Evolutionary conservation across 1,140 invertebrate species (phyloP), one percentile per base, ranked within the genome.

Genomic region (Berghia stephanieae): DNA sequence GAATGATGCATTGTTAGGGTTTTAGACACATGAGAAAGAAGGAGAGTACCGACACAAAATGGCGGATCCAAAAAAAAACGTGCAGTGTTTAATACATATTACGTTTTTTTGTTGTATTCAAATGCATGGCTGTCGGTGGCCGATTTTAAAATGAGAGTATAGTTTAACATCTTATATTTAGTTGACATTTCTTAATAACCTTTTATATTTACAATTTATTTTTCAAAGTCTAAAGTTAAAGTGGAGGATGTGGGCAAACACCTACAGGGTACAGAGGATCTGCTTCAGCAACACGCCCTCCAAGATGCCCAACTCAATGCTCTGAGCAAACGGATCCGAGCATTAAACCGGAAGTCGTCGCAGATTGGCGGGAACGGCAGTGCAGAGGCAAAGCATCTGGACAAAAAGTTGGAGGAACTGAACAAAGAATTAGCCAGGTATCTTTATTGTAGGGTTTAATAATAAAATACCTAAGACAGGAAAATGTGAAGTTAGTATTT

Each of bases 271-370:
- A 96, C 97, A 1, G 97, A 99, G 88, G 96, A 98, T 83, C 90
- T 97, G 16, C 89, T 98, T 38, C 96, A 99, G 83, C 96, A 96
- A 80, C 97, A 99, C 87, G 94, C 93, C 66, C 90, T 99, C 34
- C 93, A 96, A 81, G 96, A 99, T 86, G 90, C 97, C 66, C 96
- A 98, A 89, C 83, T 90, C 1, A 85, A 87, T 46, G 81, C 83
- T 16, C 85, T 90, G 3, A 86, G 86, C 31, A 84, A 88, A 40
- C 92, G 94, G 73, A 92, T 98, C 10, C 74, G 80, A 0, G 82
- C 83, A n/a, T 83, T 89, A 24, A 88, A 88, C 81, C 49, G 86
- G 67, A 81, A 83, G 38, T 86, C 91, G 3, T 89, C 90, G 69
- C 85, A 89, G 31, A 87, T 88, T 68, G 84, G 86, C 43, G 84